phyloP scores from a whole-genome alignment of 2,113 vertebrate species.

The Nerophis lumbriciformis region DNA sequence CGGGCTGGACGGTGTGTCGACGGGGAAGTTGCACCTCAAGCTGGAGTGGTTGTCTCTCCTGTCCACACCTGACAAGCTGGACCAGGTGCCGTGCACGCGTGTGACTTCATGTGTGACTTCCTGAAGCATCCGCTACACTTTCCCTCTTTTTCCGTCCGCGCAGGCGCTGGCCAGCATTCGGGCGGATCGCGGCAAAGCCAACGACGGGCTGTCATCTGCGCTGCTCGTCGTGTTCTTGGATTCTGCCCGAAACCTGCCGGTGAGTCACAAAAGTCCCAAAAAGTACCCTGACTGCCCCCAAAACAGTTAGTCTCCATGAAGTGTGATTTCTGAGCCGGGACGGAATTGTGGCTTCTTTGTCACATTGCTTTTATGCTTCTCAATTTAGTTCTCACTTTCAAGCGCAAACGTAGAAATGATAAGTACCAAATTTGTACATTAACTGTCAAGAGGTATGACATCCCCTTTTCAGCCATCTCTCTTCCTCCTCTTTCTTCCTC shows the following conservation, averaged over 20 bases:
- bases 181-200: conserved; percentile 81
- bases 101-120: not conserved
- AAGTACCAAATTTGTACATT: too few species aligned
- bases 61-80: conserved; percentile 77
- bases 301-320: too few species aligned
- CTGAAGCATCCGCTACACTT: not conserved
- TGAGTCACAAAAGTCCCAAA: conserved; percentile 64
- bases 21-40: conserved; percentile 87
- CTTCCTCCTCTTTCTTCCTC: conserved; percentile 9
- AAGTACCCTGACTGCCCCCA: too few species aligned
- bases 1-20: conserved; percentile 78
- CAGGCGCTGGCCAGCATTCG: conserved; percentile 82
- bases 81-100: conserved; percentile 72
- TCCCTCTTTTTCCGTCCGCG: not conserved
- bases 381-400: too few species aligned
- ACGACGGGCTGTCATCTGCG: conserved; percentile 87
- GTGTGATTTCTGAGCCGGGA: too few species aligned
- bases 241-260: conserved; percentile 89
- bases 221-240: conserved; percentile 92
- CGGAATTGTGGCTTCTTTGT: too few species aligned
- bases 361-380: too few species aligned
- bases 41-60: conserved; percentile 87
- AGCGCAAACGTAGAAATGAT: too few species aligned
- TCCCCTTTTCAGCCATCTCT: conserved; percentile 54
- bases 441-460: not conserved